A percentile compares a stretch with the other conserved stretches of the same genome.
Conservation (phyloP, 2,888 invertebrate genomes). For the Petrolisthes manimaculis region DNA sequence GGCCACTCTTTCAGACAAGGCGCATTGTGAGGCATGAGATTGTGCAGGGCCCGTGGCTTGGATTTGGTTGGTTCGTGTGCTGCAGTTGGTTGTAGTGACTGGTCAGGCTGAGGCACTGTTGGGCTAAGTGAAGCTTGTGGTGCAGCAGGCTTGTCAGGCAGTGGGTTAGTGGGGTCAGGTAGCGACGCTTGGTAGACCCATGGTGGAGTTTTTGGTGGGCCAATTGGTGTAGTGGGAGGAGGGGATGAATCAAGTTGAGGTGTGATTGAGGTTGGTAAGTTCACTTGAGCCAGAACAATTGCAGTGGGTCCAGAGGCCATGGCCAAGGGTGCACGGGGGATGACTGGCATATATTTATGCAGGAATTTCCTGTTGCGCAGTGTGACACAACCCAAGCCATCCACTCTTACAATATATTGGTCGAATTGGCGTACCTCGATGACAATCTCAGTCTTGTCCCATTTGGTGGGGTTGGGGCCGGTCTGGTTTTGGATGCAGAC, state of each 20-base stretch:
- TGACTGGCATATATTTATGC: slow-evolving; percentile 3
- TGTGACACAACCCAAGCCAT: slow-evolving; percentile 33
- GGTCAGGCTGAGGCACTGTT: too few relatives aligned
- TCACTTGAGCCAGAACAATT: neutral
- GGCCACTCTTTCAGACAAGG: too few relatives aligned
- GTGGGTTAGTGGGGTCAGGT: too few relatives aligned
- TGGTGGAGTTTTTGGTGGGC: neutral
- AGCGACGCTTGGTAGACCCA: too few relatives aligned
- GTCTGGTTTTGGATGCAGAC: slow-evolving; percentile 11
- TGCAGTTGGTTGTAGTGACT: too few relatives aligned
- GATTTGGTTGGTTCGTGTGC: too few relatives aligned
- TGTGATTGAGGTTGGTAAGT: too few relatives aligned
- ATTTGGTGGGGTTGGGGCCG: slow-evolving; percentile 9
- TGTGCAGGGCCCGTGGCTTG: too few relatives aligned
- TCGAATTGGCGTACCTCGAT: slow-evolving; percentile 44
- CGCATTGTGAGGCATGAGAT: too few relatives aligned
- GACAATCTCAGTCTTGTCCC: slow-evolving; percentile 42
- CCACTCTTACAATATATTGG: slow-evolving; percentile 36
- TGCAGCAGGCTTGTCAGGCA: too few relatives aligned
- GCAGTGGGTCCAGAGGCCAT: slow-evolving; percentile 28
- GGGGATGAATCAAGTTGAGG: too few relatives aligned
- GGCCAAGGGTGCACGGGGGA: slow-evolving; percentile 10
- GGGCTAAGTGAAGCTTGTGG: too few relatives aligned
- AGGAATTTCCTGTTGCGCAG: slow-evolving; percentile 20
- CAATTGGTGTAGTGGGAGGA: neutral